These are phyloP conservation scores for Volucella zonaria DNA, from an alignment of 2,888 invertebrate genomes.

Conservation along the genomic window DNA sequence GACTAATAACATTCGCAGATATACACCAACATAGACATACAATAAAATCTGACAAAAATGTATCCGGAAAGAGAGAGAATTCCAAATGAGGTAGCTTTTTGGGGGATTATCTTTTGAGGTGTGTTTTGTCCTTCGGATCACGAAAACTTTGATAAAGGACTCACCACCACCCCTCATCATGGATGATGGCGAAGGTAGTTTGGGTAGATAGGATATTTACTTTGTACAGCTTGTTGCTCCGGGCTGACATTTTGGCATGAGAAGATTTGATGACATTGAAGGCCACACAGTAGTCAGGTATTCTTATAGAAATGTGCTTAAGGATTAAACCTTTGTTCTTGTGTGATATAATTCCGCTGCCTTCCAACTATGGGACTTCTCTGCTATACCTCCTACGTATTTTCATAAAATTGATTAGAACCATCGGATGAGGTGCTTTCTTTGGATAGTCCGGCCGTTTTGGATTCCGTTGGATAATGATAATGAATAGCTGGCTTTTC, in stretches of 20 bases:
- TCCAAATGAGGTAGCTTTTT: conserved; percentile 60
- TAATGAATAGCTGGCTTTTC: too few relatives aligned
- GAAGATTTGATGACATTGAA: not conserved
- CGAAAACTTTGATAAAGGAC: conserved; percentile 3
- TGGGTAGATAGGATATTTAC: not conserved
- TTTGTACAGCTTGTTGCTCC: conserved; percentile 46
- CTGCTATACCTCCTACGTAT: too few relatives aligned
- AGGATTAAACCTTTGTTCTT: conserved; percentile 29
- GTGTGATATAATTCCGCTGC: not conserved
- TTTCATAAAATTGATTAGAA: too few relatives aligned
- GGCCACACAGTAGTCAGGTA: conserved; percentile 28
- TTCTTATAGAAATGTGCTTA: conserved; percentile 26
- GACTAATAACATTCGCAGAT: not conserved
- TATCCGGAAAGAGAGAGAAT: conserved; percentile 43
- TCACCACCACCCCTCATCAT: not conserved
- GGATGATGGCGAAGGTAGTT: too few relatives aligned
- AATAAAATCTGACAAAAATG: conserved; percentile 52
- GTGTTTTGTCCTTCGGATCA: conserved; percentile 27
- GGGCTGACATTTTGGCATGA: conserved; percentile 10
- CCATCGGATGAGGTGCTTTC: too few relatives aligned
- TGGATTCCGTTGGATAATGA: too few relatives aligned
- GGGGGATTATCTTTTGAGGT: conserved; percentile 17
- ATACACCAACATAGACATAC: not conserved
- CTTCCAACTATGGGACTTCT: too few relatives aligned
- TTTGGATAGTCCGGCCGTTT: too few relatives aligned